Evolutionary conservation across 2,113 vertebrate species (phyloP), one percentile per base, ranked within the genome.

Genomic region (Lichenostomus cassidix): DNA sequence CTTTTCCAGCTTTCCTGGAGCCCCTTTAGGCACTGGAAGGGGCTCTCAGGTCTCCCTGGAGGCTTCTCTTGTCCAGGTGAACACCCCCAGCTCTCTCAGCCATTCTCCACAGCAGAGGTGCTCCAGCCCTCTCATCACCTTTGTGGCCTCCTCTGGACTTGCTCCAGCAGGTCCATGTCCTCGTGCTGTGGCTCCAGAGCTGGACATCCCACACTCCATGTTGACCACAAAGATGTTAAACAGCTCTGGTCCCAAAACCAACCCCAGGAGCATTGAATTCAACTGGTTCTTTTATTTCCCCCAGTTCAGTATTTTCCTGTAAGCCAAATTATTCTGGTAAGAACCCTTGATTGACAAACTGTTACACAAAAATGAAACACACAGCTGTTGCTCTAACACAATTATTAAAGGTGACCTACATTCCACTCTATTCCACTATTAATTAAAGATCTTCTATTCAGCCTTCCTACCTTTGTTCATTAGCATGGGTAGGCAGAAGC

Each of bases 371-470:
- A 85, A 7, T 22, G 44, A 89, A 82, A 58, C 77, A 69, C 44
- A 16, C 82, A 90, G 67, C 85, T 93, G 88, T 49, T 77, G 58
- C 46, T 88, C 53, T 60, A 70, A 47, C 46, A 11, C 20, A 46
- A 55, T 93, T 80, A 59, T 92, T 93, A 89, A 74, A 88, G 70
- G 73, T 74, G 86, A 92, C 91, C 91, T 92, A 56, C 73, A 83
- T 90, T 96, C 94, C 77, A 59, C 64, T 84, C 49, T 31, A 41
- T 76, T 79, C 79, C 3, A 5, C 25, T 86, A 56, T 92, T 96
- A 94, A 95, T 96, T 95, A 90, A 96, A 41, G 53, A 65, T 73
- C 70, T 90, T 92, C 77, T 77, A 70, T 44, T 74, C 75, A 63
- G 27, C 52, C 44, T 92, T 90, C 47, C 62, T 86, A 50, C 65